phyloP scores from a whole-genome alignment of 2,797 vertebrate species.

The Odontamblyopus lacepedii region DNA sequence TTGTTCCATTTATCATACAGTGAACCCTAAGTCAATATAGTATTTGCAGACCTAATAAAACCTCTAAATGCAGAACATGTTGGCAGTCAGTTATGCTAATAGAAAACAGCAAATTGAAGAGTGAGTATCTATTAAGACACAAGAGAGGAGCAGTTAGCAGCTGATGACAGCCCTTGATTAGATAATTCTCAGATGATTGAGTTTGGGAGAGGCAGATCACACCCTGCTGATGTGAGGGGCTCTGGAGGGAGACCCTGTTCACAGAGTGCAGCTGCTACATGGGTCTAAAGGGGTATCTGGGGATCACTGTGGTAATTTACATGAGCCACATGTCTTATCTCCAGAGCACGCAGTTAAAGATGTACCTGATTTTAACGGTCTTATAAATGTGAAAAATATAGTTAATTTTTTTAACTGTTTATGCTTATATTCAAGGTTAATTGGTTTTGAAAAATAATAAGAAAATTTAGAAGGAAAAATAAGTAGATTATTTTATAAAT shows the following conservation, averaged over 20 bases:
- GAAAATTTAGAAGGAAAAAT: too few relatives aligned
- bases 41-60: too few relatives aligned
- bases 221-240: conserved; percentile 35
- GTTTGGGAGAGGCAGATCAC: conserved; percentile 47
- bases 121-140: conserved; percentile 36
- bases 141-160: conserved; percentile 42
- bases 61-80: too few relatives aligned
- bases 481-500: too few relatives aligned
- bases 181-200: conserved; percentile 51
- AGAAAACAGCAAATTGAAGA: conserved; percentile 4
- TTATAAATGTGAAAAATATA: too few relatives aligned
- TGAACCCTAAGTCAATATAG: too few relatives aligned
- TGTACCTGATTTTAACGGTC: too few relatives aligned
- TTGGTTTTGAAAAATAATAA: too few relatives aligned
- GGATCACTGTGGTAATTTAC: not conserved
- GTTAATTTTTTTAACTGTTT: too few relatives aligned
- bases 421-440: too few relatives aligned
- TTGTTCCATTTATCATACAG: too few relatives aligned
- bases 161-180: conserved; percentile 50
- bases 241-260: conserved; percentile 45
- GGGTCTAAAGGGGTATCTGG: conserved; percentile 14
- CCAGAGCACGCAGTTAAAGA: conserved; percentile 3
- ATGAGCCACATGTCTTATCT: conserved; percentile 8
- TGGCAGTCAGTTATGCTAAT: too few relatives aligned
- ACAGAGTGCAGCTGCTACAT: conserved; percentile 47